Conservation (phyloP, 2,113 vertebrate genomes). For the Dipodomys spectabilis region DNA sequence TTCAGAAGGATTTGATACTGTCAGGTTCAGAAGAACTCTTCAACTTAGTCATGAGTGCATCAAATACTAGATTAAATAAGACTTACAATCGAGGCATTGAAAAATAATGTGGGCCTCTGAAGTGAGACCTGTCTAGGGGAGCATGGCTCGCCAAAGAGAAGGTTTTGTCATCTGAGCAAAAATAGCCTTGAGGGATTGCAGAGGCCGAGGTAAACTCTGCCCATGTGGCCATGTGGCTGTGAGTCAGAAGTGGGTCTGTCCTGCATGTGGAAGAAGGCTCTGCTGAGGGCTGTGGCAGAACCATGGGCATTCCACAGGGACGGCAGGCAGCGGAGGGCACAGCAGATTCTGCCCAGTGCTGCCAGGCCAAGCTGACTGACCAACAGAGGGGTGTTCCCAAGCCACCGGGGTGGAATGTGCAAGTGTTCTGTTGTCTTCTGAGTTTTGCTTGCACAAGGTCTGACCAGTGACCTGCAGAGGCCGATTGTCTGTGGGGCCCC, state of each 20-base stretch:
- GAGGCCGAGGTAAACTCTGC: background rate
- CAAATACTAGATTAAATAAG: background rate
- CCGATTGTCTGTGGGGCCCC: background rate
- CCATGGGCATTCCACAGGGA: accelerated
- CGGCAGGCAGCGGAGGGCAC: accelerated
- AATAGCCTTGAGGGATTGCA: background rate
- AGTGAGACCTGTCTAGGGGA: background rate
- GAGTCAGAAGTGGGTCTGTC: background rate
- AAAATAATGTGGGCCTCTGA: background rate
- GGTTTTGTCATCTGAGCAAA: background rate
- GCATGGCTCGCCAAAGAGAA: background rate
- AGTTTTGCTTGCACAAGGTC: too few species aligned
- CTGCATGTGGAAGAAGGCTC: accelerated
- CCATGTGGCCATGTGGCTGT: background rate
- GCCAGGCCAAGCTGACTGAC: background rate
- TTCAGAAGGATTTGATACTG: background rate
- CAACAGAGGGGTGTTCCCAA: background rate
- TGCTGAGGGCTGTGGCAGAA: accelerated
- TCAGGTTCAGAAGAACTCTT: background rate
- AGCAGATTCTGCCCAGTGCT: accelerated
- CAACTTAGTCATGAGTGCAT: background rate
- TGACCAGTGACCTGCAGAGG: background rate
- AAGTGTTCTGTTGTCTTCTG: background rate
- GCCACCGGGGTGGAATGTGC: accelerated
- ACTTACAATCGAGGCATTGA: background rate